phyloP scores from a whole-genome alignment of 2,888 invertebrate species.

The Scaptomyza caliginosa region DNA sequence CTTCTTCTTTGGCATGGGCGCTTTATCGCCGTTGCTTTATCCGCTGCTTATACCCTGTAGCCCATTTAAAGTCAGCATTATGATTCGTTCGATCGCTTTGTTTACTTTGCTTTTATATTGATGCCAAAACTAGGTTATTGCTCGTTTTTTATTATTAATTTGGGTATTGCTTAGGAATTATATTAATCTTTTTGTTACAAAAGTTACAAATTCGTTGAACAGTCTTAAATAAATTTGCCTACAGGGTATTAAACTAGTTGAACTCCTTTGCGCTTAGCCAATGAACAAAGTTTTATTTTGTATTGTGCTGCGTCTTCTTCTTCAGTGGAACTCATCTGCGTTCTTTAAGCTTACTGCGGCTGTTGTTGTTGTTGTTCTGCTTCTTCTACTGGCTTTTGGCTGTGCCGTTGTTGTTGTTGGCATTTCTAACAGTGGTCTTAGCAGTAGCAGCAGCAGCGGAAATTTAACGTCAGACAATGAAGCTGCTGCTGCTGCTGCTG shows the following conservation, averaged over 20 bases:
- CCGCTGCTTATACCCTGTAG: conserved; percentile 12
- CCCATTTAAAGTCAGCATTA: no score
- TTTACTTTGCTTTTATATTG: no score
- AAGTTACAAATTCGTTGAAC: no score
- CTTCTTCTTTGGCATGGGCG: conserved; percentile 35
- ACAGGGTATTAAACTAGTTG: background rate
- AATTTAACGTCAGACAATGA: conserved; percentile 29
- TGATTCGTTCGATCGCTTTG: no score
- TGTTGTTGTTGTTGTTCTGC: conserved; percentile 14
- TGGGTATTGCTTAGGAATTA: no score
- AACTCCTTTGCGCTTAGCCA: background rate
- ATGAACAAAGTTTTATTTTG: background rate
- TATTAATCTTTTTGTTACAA: no score
- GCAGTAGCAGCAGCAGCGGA: conserved; percentile 37
- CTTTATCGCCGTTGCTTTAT: conserved; percentile 31
- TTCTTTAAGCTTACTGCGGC: conserved; percentile 17
- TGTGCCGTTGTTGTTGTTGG: conserved; percentile 28
- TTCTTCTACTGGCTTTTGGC: conserved; percentile 1
- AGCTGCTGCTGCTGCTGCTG: conserved; percentile 16
- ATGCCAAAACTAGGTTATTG: no score
- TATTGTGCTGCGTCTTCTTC: conserved; percentile 4
- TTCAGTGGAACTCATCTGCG: conserved; percentile 24
- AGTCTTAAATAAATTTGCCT: no score
- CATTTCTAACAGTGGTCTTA: conserved; percentile 10
- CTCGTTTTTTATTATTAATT: no score